Percentiles rank a stretch among this genome's conserved stretches.
These are phyloP conservation scores for Ormia ochracea DNA, from an alignment of 2,888 invertebrate genomes.

Conservation along the genomic window DNA sequence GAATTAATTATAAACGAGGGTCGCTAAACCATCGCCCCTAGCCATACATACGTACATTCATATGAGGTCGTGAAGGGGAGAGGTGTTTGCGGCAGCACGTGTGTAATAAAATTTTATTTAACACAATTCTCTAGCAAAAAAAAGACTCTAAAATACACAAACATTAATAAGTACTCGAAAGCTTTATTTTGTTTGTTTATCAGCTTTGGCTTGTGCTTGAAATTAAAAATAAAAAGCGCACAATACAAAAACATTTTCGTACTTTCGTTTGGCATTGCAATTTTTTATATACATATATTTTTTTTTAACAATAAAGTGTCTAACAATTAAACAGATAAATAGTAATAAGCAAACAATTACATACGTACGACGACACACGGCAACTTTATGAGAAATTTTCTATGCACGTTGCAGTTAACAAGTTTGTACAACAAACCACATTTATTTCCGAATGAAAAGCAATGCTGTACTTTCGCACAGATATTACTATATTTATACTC, in stretches of 20 bases:
- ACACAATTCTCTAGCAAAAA: background rate
- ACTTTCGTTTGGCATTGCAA: background rate
- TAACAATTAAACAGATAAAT: background rate
- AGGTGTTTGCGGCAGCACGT: conserved; percentile 32
- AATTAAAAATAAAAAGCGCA: background rate
- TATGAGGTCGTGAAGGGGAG: conserved; percentile 7
- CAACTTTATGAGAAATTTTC: background rate
- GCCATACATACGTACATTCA: no score
- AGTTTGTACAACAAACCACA: background rate
- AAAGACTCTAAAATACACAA: background rate
- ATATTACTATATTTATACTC: no score
- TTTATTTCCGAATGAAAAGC: background rate
- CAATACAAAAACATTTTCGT: background rate
- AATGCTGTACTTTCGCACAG: no score
- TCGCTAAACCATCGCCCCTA: conserved; percentile 17
- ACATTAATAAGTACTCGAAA: background rate
- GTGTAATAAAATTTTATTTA: conserved; percentile 27
- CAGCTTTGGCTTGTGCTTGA: conserved; percentile 2
- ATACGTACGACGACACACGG: no score
- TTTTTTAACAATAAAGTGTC: background rate
- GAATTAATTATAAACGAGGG: conserved; percentile 30
- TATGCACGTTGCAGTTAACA: background rate
- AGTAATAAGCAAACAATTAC: background rate
- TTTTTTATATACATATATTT: background rate
- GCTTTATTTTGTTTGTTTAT: conserved; percentile 17